A percentile compares a stretch with the other conserved stretches of the same genome.
phyloP scores from a whole-genome alignment of 2,113 vertebrate species.

The Austrofundulus limnaeus region DNA sequence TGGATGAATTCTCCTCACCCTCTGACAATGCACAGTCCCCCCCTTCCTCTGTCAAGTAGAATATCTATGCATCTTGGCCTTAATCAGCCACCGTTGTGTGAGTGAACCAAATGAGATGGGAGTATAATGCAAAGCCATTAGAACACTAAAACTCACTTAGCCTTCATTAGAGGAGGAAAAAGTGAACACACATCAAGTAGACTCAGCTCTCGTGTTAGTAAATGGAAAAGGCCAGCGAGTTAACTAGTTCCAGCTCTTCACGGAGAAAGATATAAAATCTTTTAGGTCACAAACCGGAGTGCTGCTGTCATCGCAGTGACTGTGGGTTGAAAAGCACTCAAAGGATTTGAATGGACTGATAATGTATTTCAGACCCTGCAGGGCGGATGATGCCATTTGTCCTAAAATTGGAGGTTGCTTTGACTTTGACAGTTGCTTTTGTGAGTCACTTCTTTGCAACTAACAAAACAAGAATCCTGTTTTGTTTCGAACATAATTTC shows the following conservation, averaged over 20 bases:
- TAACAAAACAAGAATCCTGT: background rate
- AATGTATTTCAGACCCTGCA: constrained; percentile 40
- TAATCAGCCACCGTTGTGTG: constrained; percentile 52
- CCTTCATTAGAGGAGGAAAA: constrained; percentile 50
- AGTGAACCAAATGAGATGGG: constrained; percentile 40
- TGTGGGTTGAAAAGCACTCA: constrained; percentile 32
- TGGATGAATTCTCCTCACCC: constrained; percentile 17
- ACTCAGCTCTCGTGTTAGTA: constrained; percentile 44
- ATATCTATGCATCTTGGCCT: constrained; percentile 37
- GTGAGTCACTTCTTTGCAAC: constrained; percentile 22
- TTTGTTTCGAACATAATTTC: background rate
- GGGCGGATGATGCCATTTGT: constrained; percentile 39
- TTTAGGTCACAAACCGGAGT: constrained; percentile 60
- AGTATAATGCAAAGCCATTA: constrained; percentile 52
- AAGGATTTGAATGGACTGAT: constrained; percentile 36
- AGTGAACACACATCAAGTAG: constrained; percentile 17
- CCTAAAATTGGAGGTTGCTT: constrained; percentile 30
- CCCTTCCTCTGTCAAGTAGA: constrained; percentile 25
- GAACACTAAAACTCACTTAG: constrained; percentile 65
- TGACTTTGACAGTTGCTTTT: constrained; percentile 14
- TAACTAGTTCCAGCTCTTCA: constrained; percentile 35
- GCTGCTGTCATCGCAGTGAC: constrained; percentile 42
- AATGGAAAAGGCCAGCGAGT: constrained; percentile 41
- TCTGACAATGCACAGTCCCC: constrained; percentile 15
- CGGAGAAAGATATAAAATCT: constrained; percentile 41